Percentiles rank a stretch among this genome's conserved stretches.
Conservation (phyloP, 2,113 vertebrate genomes). For the Ciconia stormi region DNA sequence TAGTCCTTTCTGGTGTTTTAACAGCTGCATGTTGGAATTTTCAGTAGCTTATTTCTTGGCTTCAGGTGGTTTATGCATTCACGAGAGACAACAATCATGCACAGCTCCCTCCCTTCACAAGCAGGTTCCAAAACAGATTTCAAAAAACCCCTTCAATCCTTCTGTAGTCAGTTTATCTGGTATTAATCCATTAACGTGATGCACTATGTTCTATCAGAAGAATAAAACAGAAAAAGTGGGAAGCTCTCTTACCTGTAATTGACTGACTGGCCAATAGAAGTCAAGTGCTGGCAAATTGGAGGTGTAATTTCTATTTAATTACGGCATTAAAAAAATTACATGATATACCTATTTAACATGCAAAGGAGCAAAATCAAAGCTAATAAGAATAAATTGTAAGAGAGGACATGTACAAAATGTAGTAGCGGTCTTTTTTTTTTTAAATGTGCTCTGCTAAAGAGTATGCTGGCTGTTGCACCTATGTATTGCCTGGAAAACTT, state of each 20-base stretch:
- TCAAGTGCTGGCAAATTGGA: constrained; percentile 61
- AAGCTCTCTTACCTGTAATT: constrained; percentile 67
- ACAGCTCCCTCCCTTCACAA: not conserved
- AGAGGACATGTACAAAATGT: not conserved
- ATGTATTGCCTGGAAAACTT: not conserved
- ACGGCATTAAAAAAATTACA: constrained; percentile 55
- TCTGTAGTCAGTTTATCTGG: not conserved
- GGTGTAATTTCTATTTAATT: constrained; percentile 61
- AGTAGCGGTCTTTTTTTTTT: not conserved
- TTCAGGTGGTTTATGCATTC: constrained; percentile 8
- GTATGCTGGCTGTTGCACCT: not conserved
- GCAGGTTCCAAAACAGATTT: constrained; percentile 19
- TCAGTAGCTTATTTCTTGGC: not conserved
- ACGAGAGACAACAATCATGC: not conserved
- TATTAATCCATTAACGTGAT: constrained; percentile 15
- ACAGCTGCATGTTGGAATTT: not conserved
- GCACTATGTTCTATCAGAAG: not conserved
- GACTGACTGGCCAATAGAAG: constrained; percentile 59
- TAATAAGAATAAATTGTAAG: constrained; percentile 25
- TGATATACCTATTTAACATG: constrained; percentile 45
- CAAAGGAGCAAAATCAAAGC: constrained; percentile 56
- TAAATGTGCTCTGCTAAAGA: not conserved
- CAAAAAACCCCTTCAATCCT: not conserved
- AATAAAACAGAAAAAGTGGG: constrained; percentile 36
- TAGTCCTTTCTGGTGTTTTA: not conserved